These are phyloP conservation scores for Drosophila grimshawi DNA, from an alignment of 1,140 invertebrate genomes.

Conservation along the genomic window DNA sequence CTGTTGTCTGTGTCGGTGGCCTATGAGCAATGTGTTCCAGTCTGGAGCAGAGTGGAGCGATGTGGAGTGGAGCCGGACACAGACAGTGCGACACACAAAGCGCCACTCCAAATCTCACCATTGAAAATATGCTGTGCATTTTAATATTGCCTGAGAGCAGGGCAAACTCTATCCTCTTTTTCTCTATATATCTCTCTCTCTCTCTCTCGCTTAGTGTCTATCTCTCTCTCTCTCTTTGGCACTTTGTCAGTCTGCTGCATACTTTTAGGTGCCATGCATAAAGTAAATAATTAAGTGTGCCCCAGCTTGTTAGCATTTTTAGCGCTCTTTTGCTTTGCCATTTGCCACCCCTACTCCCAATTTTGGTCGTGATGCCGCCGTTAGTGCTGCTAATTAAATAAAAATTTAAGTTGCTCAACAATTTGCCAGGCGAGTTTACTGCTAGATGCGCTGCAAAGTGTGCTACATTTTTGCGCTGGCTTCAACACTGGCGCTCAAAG, in stretches of 20 bases:
- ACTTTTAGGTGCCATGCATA: conserved; percentile 78
- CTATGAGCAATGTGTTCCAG: conserved; percentile 51
- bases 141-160: conserved; percentile 59
- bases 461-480: conserved; percentile 9
- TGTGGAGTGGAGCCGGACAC: conserved; percentile 27
- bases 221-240: conserved; percentile 6
- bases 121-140: conserved; percentile 79
- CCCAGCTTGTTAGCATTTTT: conserved; percentile 78
- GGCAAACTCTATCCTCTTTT: neutral
- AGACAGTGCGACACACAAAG: conserved; percentile 65
- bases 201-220: neutral
- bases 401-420: conserved; percentile 73
- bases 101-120: conserved; percentile 71
- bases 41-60: conserved; percentile 16
- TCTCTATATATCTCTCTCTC: neutral
- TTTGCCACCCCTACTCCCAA: neutral
- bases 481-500: neutral
- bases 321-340: conserved; percentile 37
- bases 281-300: conserved; percentile 80
- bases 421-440: conserved; percentile 64
- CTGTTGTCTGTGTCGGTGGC: conserved; percentile 25
- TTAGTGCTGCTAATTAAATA: conserved; percentile 65
- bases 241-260: conserved; percentile 43
- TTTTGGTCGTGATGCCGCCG: neutral
- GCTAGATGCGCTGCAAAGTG: conserved; percentile 38